Conservation (phyloP, 1,140 invertebrate species). For the Araneus ventricosus region DNA sequence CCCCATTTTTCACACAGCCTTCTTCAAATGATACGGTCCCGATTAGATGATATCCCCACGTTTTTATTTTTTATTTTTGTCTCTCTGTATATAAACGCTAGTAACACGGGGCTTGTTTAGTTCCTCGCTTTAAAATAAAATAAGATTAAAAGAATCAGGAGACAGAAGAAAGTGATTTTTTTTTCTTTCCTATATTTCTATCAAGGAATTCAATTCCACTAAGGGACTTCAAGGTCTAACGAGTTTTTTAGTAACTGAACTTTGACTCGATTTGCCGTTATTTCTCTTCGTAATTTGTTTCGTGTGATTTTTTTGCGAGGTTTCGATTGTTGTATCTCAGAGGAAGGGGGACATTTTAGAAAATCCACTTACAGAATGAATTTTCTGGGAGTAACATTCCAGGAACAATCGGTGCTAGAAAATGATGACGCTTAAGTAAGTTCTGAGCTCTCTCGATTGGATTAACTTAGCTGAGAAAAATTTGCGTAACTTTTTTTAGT, state of each 20-base stretch:
- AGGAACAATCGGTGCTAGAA: not conserved
- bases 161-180: not conserved
- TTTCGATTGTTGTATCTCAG: slow-evolving; percentile 7
- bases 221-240: slow-evolving; percentile 74
- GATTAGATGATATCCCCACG: slow-evolving; percentile 23
- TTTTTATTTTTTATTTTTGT: not conserved
- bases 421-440: slow-evolving; percentile 57
- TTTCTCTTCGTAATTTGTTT: slow-evolving; percentile 70
- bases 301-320: not conserved
- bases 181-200: not conserved
- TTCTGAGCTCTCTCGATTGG: slow-evolving; percentile 15
- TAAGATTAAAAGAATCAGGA: not conserved
- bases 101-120: slow-evolving; percentile 33
- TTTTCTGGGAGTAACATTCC: slow-evolving; percentile 2
- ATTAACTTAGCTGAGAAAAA: slow-evolving; percentile 30
- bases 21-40: slow-evolving; percentile 7
- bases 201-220: slow-evolving; percentile 70
- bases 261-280: slow-evolving; percentile 74
- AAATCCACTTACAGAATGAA: slow-evolving; percentile 68
- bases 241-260: slow-evolving; percentile 75
- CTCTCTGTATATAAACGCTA: not conserved
- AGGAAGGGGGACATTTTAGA: not conserved
- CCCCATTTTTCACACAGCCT: slow-evolving; percentile 56
- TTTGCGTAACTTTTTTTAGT: not conserved
- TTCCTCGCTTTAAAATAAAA: slow-evolving; percentile 10